Evolutionary conservation across 2,888 invertebrate genomes (phyloP).

Genomic region (Drosophila anceps): DNA sequence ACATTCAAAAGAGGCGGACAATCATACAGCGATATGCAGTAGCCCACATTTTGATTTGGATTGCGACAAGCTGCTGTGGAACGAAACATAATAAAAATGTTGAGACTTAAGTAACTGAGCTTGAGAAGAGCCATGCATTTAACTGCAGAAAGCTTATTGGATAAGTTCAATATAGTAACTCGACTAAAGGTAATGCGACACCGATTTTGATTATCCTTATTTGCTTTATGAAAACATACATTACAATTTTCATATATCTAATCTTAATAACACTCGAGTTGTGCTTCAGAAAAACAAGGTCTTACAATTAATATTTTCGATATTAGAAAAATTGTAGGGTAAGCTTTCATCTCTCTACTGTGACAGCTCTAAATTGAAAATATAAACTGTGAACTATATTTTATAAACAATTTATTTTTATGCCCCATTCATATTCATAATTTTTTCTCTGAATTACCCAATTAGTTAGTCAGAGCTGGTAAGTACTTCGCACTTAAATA

Average conservation of each 20-base stretch:
- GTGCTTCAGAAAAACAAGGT: not conserved
- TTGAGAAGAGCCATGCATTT: too few relatives aligned
- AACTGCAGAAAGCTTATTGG: too few relatives aligned
- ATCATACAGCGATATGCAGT: conserved; percentile 82
- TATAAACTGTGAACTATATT: not conserved
- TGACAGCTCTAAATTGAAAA: not conserved
- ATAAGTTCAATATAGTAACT: too few relatives aligned
- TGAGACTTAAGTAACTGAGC: too few relatives aligned
- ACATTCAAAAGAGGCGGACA: conserved; percentile 76
- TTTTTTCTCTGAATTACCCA: not conserved
- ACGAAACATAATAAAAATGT: not conserved
- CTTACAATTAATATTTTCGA: not conserved
- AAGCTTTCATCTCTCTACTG: too few relatives aligned
- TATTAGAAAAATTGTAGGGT: too few relatives aligned
- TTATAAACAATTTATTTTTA: not conserved
- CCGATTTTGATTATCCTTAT: too few relatives aligned
- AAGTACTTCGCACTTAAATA: not conserved
- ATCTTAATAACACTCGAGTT: not conserved
- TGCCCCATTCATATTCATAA: not conserved
- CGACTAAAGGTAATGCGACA: too few relatives aligned
- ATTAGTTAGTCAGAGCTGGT: not conserved
- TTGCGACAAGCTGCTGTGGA: conserved; percentile 86
- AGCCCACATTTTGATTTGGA: conserved; percentile 80
- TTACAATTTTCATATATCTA: not conserved
- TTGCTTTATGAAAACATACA: too few relatives aligned